These are phyloP conservation scores for Cetonia aurata DNA, from an alignment of 2,888 invertebrate species.

Conservation along the genomic window DNA sequence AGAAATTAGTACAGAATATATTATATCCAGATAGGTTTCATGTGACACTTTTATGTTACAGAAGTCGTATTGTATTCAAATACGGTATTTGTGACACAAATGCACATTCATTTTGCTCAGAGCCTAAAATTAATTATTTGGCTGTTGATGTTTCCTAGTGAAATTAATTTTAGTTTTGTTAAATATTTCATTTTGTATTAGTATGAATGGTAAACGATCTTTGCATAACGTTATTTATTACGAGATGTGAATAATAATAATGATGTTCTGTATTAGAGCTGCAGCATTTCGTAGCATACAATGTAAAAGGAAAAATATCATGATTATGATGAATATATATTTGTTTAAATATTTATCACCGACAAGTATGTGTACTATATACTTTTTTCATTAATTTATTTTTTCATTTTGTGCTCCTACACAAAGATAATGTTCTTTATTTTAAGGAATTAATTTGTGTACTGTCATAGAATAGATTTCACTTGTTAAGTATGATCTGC, in stretches of 20 bases:
- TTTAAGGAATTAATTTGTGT: constrained; percentile 37
- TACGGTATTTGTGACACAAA: constrained; percentile 26
- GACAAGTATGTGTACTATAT: constrained; percentile 25
- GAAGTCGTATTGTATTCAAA: constrained; percentile 4
- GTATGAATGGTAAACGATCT: constrained; percentile 36
- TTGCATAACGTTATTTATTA: constrained; percentile 43
- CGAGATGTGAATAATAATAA: constrained; percentile 31
- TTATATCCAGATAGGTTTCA: constrained; percentile 16
- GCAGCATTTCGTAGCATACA: constrained; percentile 25
- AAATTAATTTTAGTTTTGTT: constrained; percentile 40
- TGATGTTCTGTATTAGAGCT: constrained; percentile 31
- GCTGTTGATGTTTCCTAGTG: constrained; percentile 44
- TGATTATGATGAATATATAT: constrained; percentile 10
- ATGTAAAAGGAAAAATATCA: constrained; percentile 20
- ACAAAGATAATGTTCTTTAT: constrained; percentile 39
- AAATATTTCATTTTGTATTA: constrained; percentile 33
- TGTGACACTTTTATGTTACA: constrained; percentile 26
- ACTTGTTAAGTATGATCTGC: constrained; percentile 49
- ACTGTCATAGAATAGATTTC: constrained; percentile 44
- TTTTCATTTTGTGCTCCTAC: constrained; percentile 38
- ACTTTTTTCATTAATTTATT: constrained; percentile 28
- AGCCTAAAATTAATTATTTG: constrained; percentile 45
- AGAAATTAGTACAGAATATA: constrained; percentile 29
- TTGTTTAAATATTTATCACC: constrained; percentile 3
- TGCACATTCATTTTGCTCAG: constrained; percentile 46